Evolutionary conservation across 2,888 invertebrate species (phyloP).

Genomic region (Hyalella azteca): DNA sequence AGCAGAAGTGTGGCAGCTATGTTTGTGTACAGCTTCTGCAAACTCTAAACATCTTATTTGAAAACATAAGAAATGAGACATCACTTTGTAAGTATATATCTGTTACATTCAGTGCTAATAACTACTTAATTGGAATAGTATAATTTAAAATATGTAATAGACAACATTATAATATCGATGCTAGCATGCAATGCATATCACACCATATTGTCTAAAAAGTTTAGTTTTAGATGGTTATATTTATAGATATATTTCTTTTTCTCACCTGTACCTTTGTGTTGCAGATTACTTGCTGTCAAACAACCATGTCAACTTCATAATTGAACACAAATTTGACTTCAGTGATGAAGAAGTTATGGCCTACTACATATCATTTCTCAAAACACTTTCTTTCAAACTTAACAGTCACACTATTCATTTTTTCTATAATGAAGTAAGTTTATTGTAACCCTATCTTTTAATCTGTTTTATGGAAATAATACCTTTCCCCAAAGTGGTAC

Average conservation of each 20-base stretch:
- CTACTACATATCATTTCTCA: constrained; percentile 98
- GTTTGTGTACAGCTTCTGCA: constrained; percentile 98
- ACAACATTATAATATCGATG: too few relatives aligned
- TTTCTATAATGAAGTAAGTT: constrained; percentile 96
- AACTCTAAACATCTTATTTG: constrained; percentile 97
- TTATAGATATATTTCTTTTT: not conserved
- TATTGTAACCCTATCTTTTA: not conserved
- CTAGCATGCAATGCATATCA: too few relatives aligned
- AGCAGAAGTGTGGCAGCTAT: constrained; percentile 94
- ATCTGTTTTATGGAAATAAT: too few relatives aligned
- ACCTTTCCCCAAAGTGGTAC: too few relatives aligned
- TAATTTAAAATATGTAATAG: too few relatives aligned
- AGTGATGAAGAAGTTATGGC: constrained; percentile 99
- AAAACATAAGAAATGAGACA: constrained; percentile 98
- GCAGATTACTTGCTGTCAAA: constrained; percentile 98
- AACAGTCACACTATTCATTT: constrained; percentile 99
- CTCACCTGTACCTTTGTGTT: not conserved
- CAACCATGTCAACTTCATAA: constrained; percentile 99
- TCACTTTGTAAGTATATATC: constrained; percentile 90
- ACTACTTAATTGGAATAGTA: too few relatives aligned
- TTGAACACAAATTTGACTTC: constrained; percentile 99
- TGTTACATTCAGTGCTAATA: too few relatives aligned
- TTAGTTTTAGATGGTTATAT: not conserved
- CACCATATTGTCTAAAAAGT: too few relatives aligned
- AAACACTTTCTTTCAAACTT: constrained; percentile 95